Base-by-base conservation (phyloP, 2,888 invertebrate species). In the Hylaea fasciaria region DNA sequence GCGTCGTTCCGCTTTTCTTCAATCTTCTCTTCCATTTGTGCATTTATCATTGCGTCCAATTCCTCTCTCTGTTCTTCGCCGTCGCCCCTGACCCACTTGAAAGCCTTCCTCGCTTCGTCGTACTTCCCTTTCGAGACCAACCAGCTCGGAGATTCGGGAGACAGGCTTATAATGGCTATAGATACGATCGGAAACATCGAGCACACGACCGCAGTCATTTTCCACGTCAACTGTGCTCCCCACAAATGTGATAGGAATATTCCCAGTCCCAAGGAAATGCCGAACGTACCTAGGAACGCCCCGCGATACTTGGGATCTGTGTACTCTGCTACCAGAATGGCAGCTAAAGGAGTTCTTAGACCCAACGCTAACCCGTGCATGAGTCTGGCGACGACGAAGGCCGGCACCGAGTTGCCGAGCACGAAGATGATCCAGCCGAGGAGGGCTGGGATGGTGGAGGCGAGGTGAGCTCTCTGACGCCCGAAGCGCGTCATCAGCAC, bases 71-170 rank as follows among this genome's bases (percentile, higher is more conserved):
- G 91, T 45, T 83, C 87, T 0, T 76, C 70, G 0, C 89, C 90
- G 54, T 87, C 82, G 0, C 95, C 95, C 69, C 95, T 87, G 17
- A 94, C 91, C 92, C 93, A 94, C 66, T 86, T 89, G 41, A 95
- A 94, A 0, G 94, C 92, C 50, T 92, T 87, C 65, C 92, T 90
- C 0, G 95, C 95, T 63, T 94, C 93, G 0, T 89, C 89, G 2
- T 89, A 85, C 45, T 92, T 92, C 1, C 93, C 93, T 74, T 94
- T 94, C 0, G 94, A 93, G 0, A 94, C 90, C 53, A 96, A 78
- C 95, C 95, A 96, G 58, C 93, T 90, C 0, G 95, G 94, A 0
- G 95, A 94, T 83, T 96, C 96, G 0, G 94, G 95, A 0, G 92
- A 92, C 2, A 92, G 64, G 43, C 86, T 85, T 10, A 91, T 91